phyloP scores from a whole-genome alignment of 1,140 invertebrate genomes.

The Mycetomoellerius zeteki region DNA sequence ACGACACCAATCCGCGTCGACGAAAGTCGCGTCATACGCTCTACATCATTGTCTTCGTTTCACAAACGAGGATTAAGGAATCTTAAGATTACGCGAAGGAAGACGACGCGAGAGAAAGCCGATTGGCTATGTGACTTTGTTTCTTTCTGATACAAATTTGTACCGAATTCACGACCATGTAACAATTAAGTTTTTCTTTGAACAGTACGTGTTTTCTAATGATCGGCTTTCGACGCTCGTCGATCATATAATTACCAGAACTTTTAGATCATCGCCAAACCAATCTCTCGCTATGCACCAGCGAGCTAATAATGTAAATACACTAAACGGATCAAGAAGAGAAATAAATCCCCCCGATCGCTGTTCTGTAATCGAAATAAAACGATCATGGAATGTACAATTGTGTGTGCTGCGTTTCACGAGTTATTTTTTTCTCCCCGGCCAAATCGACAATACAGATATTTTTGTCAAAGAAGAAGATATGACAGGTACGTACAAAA shows the following conservation, averaged over 20 bases:
- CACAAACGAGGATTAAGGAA: slow-evolving; percentile 27
- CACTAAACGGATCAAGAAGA: slow-evolving; percentile 61
- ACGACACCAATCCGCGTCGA: neutral
- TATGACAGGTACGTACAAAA: slow-evolving; percentile 27
- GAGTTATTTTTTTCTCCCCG: neutral
- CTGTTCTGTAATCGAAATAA: slow-evolving; percentile 85
- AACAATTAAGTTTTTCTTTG: neutral
- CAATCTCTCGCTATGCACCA: slow-evolving; percentile 50
- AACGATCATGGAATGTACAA: slow-evolving; percentile 83
- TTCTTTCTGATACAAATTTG: slow-evolving; percentile 18
- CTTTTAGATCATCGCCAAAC: slow-evolving; percentile 57
- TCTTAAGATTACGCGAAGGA: slow-evolving; percentile 47
- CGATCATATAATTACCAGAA: slow-evolving; percentile 49
- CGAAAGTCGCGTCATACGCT: neutral
- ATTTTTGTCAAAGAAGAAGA: neutral
- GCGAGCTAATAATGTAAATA: slow-evolving; percentile 67
- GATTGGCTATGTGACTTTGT: neutral
- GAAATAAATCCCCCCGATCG: slow-evolving; percentile 69
- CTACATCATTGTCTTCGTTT: slow-evolving; percentile 35
- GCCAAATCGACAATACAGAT: neutral
- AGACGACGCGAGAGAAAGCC: slow-evolving; percentile 42
- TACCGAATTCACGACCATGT: neutral
- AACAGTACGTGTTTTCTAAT: neutral
- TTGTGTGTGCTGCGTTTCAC: neutral
- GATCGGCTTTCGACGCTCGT: slow-evolving; percentile 35